A percentile compares a stretch with the other conserved stretches of the same genome.
phyloP scores from a whole-genome alignment of 2,113 vertebrate genomes.

The Sigmodon hispidus region DNA sequence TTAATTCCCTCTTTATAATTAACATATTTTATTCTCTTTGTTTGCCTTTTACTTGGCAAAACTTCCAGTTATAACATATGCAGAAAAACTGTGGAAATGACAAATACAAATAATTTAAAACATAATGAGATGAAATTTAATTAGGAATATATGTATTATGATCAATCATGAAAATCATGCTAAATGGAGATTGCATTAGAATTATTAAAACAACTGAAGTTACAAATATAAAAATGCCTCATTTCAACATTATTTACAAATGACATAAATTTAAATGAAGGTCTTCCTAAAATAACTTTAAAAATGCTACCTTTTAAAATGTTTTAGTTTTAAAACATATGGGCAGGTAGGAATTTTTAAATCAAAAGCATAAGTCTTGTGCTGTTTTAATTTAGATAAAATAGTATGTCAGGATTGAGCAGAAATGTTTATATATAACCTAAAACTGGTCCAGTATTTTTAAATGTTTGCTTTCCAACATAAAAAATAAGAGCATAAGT shows the following conservation, averaged over 20 bases:
- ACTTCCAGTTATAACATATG: conserved; percentile 52
- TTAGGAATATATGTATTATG: conserved; percentile 38
- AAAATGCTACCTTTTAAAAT: conserved; percentile 62
- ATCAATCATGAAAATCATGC: conserved; percentile 55
- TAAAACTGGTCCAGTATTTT: conserved; percentile 53
- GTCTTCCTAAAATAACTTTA: conserved; percentile 66
- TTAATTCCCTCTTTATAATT: conserved; percentile 43
- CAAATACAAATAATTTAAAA: conserved; percentile 70
- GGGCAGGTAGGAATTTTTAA: conserved; percentile 70
- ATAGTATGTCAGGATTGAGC: conserved; percentile 30
- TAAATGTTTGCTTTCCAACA: conserved; percentile 62
- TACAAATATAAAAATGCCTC: conserved; percentile 65
- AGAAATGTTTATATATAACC: conserved; percentile 56
- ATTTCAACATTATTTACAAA: conserved; percentile 72
- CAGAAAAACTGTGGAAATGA: conserved; percentile 32
- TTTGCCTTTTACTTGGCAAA: conserved; percentile 62
- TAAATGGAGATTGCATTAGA: conserved; percentile 65
- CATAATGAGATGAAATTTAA: conserved; percentile 65
- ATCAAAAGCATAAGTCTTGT: conserved; percentile 64
- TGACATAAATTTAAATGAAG: conserved; percentile 59
- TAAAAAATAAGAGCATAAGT: no score
- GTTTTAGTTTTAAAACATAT: conserved; percentile 62
- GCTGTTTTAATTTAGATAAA: conserved; percentile 61
- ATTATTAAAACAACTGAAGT: conserved; percentile 67
- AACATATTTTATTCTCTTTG: conserved; percentile 53